phyloP scores from a whole-genome alignment of 2,113 vertebrate genomes.

The Gorsachius goisagi region DNA sequence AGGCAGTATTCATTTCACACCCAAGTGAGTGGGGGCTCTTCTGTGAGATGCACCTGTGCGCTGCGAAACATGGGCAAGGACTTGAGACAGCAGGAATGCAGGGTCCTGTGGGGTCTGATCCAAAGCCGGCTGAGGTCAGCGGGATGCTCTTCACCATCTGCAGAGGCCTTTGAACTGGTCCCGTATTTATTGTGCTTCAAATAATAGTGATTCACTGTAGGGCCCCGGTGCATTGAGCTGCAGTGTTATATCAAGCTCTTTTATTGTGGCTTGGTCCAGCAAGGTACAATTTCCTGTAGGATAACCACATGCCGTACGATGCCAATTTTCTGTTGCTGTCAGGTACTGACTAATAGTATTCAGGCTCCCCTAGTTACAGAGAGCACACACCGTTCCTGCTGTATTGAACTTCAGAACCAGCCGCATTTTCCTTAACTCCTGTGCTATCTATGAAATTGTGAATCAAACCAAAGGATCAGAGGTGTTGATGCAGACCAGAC shows the following conservation, averaged over 20 bases:
- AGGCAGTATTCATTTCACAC: neutral
- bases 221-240: neutral
- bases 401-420: neutral
- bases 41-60: accelerated
- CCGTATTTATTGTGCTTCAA: neutral
- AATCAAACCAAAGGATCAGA: neutral
- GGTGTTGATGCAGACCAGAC: neutral
- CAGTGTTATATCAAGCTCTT: neutral
- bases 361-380: neutral
- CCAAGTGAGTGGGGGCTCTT: neutral
- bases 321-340: neutral
- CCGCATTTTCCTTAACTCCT: neutral
- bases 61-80: neutral
- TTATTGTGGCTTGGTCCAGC: neutral
- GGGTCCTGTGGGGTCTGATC: neutral
- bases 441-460: neutral
- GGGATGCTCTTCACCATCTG: neutral
- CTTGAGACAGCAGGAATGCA: neutral
- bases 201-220: neutral
- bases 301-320: neutral
- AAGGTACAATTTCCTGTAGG: neutral
- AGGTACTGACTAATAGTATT: neutral
- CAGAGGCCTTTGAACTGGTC: neutral
- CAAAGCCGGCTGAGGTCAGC: neutral
- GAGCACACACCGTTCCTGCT: neutral